These are phyloP conservation scores for Coregonus clupeaformis DNA, from an alignment of 2,113 vertebrate genomes.

Conservation along the genomic window DNA sequence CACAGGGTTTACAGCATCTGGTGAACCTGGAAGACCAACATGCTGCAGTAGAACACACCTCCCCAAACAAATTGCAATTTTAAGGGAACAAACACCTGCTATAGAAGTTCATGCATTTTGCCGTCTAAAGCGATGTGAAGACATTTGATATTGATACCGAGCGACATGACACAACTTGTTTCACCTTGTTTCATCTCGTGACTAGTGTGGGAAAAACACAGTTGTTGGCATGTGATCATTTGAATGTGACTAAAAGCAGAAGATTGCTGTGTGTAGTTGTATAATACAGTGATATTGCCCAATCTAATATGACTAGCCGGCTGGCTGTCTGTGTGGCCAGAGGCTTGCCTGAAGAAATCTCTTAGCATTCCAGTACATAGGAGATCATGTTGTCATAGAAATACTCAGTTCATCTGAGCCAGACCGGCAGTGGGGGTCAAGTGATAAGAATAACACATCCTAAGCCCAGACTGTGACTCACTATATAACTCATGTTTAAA, in stretches of 20 bases:
- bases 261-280: slow-evolving; percentile 68
- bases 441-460: slow-evolving; percentile 45
- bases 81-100: too few relatives aligned
- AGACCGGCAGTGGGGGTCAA: slow-evolving; percentile 44
- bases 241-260: slow-evolving; percentile 40
- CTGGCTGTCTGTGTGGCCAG: slow-evolving; percentile 41
- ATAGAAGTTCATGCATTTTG: too few relatives aligned
- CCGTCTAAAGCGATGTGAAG: too few relatives aligned
- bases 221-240: too few relatives aligned
- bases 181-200: slow-evolving; percentile 22
- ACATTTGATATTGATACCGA: not conserved
- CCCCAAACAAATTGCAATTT: too few relatives aligned
- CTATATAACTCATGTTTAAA: slow-evolving; percentile 13
- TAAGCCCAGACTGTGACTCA: slow-evolving; percentile 32
- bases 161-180: not conserved
- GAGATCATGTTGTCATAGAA: slow-evolving; percentile 56
- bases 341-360: slow-evolving; percentile 36
- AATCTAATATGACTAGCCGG: slow-evolving; percentile 39
- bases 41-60: not conserved
- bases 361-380: slow-evolving; percentile 55
- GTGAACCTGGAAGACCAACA: not conserved
- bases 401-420: slow-evolving; percentile 44
- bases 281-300: slow-evolving; percentile 29
- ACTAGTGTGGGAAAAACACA: slow-evolving; percentile 33
- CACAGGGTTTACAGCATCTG: not conserved